Base-by-base conservation (phyloP, 2,888 invertebrate genomes). In the Lycia hirtaria region DNA sequence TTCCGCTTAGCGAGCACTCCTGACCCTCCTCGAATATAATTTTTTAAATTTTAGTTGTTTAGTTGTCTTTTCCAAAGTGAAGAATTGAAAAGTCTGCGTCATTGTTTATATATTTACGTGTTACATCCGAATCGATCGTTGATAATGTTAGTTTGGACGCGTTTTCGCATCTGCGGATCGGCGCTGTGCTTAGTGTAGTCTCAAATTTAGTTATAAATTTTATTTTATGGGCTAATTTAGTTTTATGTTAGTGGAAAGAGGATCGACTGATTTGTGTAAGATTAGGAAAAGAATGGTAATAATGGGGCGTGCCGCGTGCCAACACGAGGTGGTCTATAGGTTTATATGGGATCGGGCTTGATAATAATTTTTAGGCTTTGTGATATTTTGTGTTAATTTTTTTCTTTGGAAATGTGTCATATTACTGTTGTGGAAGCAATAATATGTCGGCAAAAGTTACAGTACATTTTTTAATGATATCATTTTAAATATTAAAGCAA, bases 61-160 rank as follows among this genome's bases (percentile, higher is more conserved):
- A 87, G 76, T 82, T 84, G 75, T 86, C 79, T 84, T 88, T 91
- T 87, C 88, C 88, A 91, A 89, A 89, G 90, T 88, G 87, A 89
- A 85, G 85, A 88, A 88, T 87, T 78, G 83, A 88, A 87, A 88
- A 90, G 90, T 89, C 89, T 90, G 90, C 80, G 81, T 86, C 82
- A 87, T 83, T 85, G 82, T 84, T 81, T 75, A 73, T 83, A 82
- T 81, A 81, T 82, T 77, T 73, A 83, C 75, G 81, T 79, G 74
- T 83, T 76, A 75, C 78, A 78, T 78, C 83, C 75, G 73, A 80
- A 76, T 75, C 70, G 75, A 76, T 76, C 72, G 80, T 75, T 75
- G 75, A 72, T 76, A 77, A 76, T 72, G 71, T 80, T 78, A 81
- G 73, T 69, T 78, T 75, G 80, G 73, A 77, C 79, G 82, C 78